Evolutionary conservation across 2,113 vertebrate species (phyloP).

Genomic region (Boulengeromyrus knoepffleri): DNA sequence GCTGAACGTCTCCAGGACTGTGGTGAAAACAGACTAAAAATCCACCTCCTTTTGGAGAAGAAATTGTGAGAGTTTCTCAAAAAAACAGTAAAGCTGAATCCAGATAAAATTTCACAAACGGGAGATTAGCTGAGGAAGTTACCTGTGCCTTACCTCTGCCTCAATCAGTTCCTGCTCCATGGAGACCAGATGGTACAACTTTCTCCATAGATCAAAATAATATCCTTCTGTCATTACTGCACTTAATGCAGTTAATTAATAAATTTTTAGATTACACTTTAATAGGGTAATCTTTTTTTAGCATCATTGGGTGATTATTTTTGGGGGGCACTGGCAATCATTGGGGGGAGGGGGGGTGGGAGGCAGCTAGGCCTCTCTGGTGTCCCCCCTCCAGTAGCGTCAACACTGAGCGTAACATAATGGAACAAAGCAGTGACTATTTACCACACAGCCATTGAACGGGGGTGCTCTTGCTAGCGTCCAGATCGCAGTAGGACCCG

Average conservation of each 20-base stretch:
- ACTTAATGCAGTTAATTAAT: background rate
- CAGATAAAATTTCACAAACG: background rate
- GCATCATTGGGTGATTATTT: background rate
- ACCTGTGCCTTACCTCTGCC: background rate
- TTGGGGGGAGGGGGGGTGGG: background rate
- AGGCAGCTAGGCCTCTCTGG: background rate
- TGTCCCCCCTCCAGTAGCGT: background rate
- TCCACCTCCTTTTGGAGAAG: background rate
- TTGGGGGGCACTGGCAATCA: background rate
- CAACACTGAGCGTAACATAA: background rate
- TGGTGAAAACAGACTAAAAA: background rate
- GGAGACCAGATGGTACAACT: background rate
- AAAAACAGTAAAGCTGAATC: background rate
- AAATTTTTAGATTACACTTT: background rate
- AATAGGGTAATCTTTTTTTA: background rate
- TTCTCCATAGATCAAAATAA: background rate
- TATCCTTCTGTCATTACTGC: background rate
- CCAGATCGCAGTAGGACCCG: background rate
- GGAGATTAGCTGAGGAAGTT: no score
- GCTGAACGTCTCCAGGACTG: background rate
- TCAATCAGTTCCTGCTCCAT: background rate
- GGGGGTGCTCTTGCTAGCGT: background rate
- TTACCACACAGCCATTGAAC: background rate
- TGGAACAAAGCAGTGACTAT: background rate
- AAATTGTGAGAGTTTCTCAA: background rate